Percentiles rank a stretch among this genome's conserved stretches.
These are phyloP conservation scores for Lanistes nyassanus DNA, from an alignment of 1,140 invertebrate genomes.

Conservation along the genomic window DNA sequence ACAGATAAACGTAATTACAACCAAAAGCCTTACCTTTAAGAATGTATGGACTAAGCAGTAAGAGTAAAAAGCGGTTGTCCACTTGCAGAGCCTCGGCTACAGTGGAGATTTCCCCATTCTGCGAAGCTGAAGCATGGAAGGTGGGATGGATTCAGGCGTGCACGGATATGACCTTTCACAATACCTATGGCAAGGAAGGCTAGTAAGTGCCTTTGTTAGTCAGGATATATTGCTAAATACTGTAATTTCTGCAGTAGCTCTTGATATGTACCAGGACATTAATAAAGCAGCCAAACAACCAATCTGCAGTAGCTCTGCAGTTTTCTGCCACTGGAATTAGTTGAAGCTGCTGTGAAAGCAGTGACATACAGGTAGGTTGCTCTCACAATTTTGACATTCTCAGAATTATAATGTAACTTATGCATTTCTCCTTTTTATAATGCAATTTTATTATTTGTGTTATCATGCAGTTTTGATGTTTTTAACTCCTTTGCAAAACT, in stretches of 20 bases:
- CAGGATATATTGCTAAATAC: neutral
- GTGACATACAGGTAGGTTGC: too few relatives aligned
- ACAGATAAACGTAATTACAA: too few relatives aligned
- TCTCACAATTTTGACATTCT: too few relatives aligned
- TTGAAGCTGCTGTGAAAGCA: too few relatives aligned
- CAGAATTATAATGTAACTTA: neutral
- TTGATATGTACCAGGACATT: too few relatives aligned
- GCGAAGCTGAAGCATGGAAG: constrained; percentile 56
- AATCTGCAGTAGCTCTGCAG: too few relatives aligned
- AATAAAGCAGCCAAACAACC: too few relatives aligned
- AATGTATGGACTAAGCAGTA: too few relatives aligned
- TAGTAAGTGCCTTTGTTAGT: constrained; percentile 51
- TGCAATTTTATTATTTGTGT: neutral
- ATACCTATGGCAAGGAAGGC: constrained; percentile 63
- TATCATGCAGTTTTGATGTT: neutral
- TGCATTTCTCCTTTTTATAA: neutral
- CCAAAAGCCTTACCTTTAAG: too few relatives aligned
- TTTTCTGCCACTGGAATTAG: too few relatives aligned
- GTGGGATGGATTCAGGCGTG: constrained; percentile 67
- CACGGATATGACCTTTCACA: constrained; percentile 65
- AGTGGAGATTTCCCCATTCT: constrained; percentile 58
- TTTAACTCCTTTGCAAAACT: neutral
- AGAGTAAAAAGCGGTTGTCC: neutral
- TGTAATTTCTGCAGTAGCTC: too few relatives aligned
- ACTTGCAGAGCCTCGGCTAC: constrained; percentile 55